These are phyloP conservation scores for Eretmocerus hayati DNA, from an alignment of 2,888 invertebrate species.

Conservation along the genomic window DNA sequence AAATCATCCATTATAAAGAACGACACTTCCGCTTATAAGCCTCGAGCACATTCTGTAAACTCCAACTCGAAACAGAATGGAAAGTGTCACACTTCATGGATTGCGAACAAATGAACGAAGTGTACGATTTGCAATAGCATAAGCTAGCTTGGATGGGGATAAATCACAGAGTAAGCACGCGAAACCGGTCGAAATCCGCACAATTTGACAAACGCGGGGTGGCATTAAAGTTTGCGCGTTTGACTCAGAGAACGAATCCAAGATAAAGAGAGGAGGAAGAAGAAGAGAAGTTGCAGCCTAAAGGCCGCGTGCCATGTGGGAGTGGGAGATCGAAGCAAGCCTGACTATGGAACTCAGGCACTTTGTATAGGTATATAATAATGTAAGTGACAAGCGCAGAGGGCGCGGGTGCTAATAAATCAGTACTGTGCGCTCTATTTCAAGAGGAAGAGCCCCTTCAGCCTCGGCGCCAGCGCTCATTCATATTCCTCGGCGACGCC, in stretches of 20 bases:
- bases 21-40: no score
- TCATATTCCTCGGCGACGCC: constrained; percentile 26
- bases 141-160: background rate
- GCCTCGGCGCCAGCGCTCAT: constrained; percentile 24
- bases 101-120: no score
- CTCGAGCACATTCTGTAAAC: no score
- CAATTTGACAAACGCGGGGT: constrained; percentile 20
- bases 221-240: constrained; percentile 15
- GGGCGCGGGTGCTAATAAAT: constrained; percentile 25
- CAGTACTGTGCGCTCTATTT: constrained; percentile 26
- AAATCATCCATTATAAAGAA: no score
- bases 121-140: no score
- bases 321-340: constrained; percentile 10
- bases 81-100: no score
- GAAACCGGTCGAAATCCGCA: no score
- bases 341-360: no score
- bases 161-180: constrained; percentile 18
- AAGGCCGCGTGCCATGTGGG: no score
- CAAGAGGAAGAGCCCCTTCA: constrained; percentile 21
- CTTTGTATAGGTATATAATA: no score
- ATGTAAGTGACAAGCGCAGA: constrained; percentile 21
- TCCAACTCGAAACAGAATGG: no score
- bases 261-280: background rate
- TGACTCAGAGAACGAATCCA: constrained; percentile 5
- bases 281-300: background rate